Evolutionary conservation across 2,888 invertebrate species (phyloP).

Genomic region (Acanthosepion pharaonis): DNA sequence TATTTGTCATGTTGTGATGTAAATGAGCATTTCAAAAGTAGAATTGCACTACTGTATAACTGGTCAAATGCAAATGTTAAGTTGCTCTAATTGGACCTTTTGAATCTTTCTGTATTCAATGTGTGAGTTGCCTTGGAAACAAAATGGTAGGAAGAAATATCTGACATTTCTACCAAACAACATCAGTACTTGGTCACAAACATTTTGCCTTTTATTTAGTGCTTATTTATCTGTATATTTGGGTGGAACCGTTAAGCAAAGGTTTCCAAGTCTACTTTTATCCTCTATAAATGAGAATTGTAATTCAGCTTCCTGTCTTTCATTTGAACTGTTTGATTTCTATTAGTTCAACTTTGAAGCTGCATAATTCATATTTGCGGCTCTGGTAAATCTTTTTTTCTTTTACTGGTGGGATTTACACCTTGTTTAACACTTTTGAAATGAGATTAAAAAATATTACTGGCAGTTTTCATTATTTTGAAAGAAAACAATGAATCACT

Average conservation of each 20-base stretch:
- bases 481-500: too few relatives aligned
- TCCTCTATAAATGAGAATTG: neutral
- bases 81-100: neutral
- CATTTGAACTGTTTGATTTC: neutral
- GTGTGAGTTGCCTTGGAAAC: neutral
- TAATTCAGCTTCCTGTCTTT: neutral
- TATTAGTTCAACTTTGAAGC: neutral
- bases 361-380: neutral
- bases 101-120: neutral
- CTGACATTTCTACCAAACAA: neutral
- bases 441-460: neutral
- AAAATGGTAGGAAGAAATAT: neutral
- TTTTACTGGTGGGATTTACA: neutral
- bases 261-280: neutral
- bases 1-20: neutral
- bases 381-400: neutral
- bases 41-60: neutral
- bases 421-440: neutral
- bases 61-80: conserved; percentile 1
- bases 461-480: too few relatives aligned
- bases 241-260: neutral
- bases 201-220: neutral
- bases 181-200: neutral
- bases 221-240: neutral
- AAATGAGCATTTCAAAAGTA: neutral